phyloP scores from a whole-genome alignment of 2,888 invertebrate genomes.

The Pheosia tremula region DNA sequence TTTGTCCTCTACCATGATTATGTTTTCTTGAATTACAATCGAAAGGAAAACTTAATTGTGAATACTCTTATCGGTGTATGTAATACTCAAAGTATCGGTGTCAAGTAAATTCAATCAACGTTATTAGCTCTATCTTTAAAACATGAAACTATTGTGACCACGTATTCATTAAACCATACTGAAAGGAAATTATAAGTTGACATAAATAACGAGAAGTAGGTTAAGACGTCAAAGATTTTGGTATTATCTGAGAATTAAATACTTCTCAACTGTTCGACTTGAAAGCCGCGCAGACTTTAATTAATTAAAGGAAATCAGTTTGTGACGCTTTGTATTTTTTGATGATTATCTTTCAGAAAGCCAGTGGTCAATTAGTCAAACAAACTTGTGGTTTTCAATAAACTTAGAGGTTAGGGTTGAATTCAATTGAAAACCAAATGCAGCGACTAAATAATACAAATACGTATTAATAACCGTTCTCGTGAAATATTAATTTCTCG shows the following conservation, averaged over 20 bases:
- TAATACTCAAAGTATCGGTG: background rate
- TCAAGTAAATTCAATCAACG: constrained; percentile 7
- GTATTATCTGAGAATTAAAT: constrained; percentile 43
- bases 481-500: too few relatives aligned
- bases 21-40: too few relatives aligned
- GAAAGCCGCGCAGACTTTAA: constrained; percentile 25
- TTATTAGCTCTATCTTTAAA: constrained; percentile 14
- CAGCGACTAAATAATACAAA: too few relatives aligned
- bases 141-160: background rate
- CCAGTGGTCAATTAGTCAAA: constrained; percentile 9
- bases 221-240: constrained; percentile 31
- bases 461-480: too few relatives aligned
- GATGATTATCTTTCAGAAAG: constrained; percentile 6
- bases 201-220: constrained; percentile 29
- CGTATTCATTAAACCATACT: constrained; percentile 18
- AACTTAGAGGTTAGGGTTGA: too few relatives aligned
- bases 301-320: constrained; percentile 13
- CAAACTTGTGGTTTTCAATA: too few relatives aligned
- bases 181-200: constrained; percentile 37
- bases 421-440: too few relatives aligned
- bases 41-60: too few relatives aligned
- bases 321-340: constrained; percentile 10
- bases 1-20: too few relatives aligned
- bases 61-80: too few relatives aligned
- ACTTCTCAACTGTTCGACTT: constrained; percentile 35